Percentiles rank a stretch among this genome's conserved stretches.
phyloP scores from a whole-genome alignment of 2,113 vertebrate genomes.

The Leptodactylus fuscus region DNA sequence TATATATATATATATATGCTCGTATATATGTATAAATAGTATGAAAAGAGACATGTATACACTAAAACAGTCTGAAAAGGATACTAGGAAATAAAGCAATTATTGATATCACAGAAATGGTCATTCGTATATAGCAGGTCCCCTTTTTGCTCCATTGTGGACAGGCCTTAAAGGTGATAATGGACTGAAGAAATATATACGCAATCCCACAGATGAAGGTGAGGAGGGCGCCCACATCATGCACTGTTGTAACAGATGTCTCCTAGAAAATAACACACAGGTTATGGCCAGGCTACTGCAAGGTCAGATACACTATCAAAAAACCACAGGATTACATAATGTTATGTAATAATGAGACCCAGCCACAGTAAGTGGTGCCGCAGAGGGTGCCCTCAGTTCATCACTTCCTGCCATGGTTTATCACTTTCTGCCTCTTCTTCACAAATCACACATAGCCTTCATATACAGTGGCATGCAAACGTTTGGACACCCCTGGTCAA shows the following conservation, averaged over 20 bases:
- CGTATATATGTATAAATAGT: too few species aligned
- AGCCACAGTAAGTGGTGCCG: neutral
- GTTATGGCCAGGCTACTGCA: neutral
- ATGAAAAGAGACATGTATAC: too few species aligned
- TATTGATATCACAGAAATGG: constrained; percentile 74
- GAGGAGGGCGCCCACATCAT: constrained; percentile 83
- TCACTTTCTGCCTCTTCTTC: neutral
- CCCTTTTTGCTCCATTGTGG: constrained; percentile 75
- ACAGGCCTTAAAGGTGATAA: constrained; percentile 77
- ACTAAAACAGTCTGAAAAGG: constrained; percentile 72
- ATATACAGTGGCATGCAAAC: too few species aligned
- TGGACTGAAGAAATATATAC: constrained; percentile 82
- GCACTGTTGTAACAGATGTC: constrained; percentile 75
- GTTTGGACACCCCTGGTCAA: too few species aligned
- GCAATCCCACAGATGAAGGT: constrained; percentile 82
- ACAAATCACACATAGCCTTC: neutral
- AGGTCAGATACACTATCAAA: neutral
- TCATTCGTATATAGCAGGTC: constrained; percentile 71
- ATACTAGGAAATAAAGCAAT: constrained; percentile 87
- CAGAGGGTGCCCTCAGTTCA: neutral
- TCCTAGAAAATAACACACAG: constrained; percentile 75
- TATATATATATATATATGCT: too few species aligned
- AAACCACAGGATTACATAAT: too few species aligned
- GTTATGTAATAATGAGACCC: neutral
- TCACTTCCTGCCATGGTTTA: neutral